phyloP scores from a whole-genome alignment of 2,797 vertebrate genomes.

The Naso thynnoides region DNA sequence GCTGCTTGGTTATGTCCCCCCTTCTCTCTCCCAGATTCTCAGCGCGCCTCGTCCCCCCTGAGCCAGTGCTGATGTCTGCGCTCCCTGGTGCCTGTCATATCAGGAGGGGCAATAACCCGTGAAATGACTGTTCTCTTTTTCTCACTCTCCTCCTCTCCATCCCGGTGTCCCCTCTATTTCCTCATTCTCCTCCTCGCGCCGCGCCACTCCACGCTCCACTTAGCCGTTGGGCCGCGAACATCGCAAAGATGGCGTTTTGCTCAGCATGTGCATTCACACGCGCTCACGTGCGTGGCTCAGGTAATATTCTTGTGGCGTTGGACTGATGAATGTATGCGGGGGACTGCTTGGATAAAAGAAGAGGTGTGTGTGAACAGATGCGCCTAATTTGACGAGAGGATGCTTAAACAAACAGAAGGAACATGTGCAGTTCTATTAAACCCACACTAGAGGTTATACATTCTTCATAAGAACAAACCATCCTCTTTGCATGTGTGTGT shows the following conservation, averaged over 20 bases:
- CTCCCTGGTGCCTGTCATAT: slow-evolving; percentile 78
- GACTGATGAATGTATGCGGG: slow-evolving; percentile 5
- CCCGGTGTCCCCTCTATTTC: slow-evolving; percentile 54
- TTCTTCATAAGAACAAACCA: slow-evolving; percentile 32
- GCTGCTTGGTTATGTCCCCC: slow-evolving; percentile 41
- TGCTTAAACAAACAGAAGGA: slow-evolving; percentile 49
- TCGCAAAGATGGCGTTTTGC: slow-evolving; percentile 31
- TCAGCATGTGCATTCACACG: slow-evolving; percentile 3
- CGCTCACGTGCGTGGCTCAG: not conserved
- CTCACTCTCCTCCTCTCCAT: slow-evolving; percentile 54
- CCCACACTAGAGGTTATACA: slow-evolving; percentile 53
- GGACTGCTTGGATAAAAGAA: not conserved
- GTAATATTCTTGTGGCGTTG: slow-evolving; percentile 8
- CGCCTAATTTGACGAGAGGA: slow-evolving; percentile 43
- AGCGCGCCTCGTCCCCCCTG: slow-evolving; percentile 20
- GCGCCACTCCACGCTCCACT: slow-evolving; percentile 63
- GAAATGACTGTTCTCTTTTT: slow-evolving; percentile 80
- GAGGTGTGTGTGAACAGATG: not conserved
- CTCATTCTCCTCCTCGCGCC: slow-evolving; percentile 42
- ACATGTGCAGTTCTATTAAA: slow-evolving; percentile 48
- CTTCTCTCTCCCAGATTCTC: slow-evolving; percentile 35
- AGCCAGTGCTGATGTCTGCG: slow-evolving; percentile 64
- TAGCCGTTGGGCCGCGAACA: slow-evolving; percentile 41
- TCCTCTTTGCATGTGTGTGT: slow-evolving; percentile 18
- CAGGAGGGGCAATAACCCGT: slow-evolving; percentile 81